Percentiles rank a stretch among this genome's conserved stretches.
Evolutionary conservation across 2,797 vertebrate genomes (phyloP).

Genomic region (Pempheris klunzingeri): DNA sequence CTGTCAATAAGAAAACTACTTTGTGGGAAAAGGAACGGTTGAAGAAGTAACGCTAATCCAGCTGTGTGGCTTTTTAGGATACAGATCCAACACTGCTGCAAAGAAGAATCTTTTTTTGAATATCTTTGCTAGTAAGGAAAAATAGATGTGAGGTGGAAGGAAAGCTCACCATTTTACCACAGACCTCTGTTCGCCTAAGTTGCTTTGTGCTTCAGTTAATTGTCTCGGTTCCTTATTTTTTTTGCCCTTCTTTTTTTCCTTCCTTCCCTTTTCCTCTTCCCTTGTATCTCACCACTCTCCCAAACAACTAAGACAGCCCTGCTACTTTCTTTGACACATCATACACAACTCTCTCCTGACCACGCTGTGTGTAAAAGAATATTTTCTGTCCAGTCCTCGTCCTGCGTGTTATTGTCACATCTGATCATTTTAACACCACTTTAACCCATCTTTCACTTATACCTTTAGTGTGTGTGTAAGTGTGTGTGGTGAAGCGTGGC

Average conservation of each 20-base stretch:
- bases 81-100: background rate
- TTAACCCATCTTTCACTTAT: conserved; percentile 50
- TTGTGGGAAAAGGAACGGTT: background rate
- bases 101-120: background rate
- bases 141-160: conserved; percentile 9
- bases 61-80: background rate
- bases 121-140: background rate
- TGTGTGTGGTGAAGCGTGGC: background rate
- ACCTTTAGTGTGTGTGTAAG: conserved; percentile 17
- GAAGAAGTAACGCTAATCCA: background rate
- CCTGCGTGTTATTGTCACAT: conserved; percentile 29
- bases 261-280: conserved; percentile 25
- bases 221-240: conserved; percentile 44
- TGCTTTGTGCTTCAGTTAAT: conserved; percentile 49
- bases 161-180: conserved; percentile 6
- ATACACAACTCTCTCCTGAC: conserved; percentile 35
- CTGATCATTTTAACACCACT: conserved; percentile 51
- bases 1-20: background rate
- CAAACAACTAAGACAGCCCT: conserved; percentile 31
- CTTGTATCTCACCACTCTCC: conserved; percentile 28
- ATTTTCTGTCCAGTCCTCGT: conserved; percentile 55
- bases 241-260: conserved; percentile 21
- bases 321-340: conserved; percentile 23
- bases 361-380: conserved; percentile 37
- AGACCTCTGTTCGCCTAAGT: conserved; percentile 38